Evolutionary conservation across 1,140 invertebrate genomes (phyloP), one percentile per base, ranked within the genome.

Genomic region (Anagrus nilaparvatae): DNA sequence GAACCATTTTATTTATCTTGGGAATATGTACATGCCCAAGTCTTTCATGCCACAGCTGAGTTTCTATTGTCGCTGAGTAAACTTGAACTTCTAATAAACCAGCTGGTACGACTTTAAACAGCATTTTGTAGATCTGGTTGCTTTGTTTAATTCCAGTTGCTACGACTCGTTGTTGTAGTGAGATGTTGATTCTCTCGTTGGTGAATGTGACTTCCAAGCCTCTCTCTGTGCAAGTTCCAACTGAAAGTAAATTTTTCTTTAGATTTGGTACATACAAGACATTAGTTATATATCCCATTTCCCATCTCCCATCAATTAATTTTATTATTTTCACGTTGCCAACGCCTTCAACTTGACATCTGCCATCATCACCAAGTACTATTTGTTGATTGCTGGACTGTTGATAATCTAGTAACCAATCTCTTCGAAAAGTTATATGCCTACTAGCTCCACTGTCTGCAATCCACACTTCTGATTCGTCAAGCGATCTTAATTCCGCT

Each of bases 171-270:
- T 23, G 9, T 2, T 46, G 13, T 4, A 14, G n/a, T 16, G 10
- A 19, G 0, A 50, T 13, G 6, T 37, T 3, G 3, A 45, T 43
- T 5, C 17, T 3, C n/a, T 39, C 31, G 16, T 28, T 12, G 17
- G n/a, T 27, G 14, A 45, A 48, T n/a, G 17, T 0, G 13, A 41
- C 31, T 1, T 27, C 21, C 10, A 30, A 42, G 13, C 31, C 16
- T 25, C 40, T 47, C 9, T 20, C 5, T 1, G 40, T 40, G 9
- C 32, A 45, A 2, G 37, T 31, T 1, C 40, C 39, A n/a, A 47
- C 40, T 38, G 53, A 57, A 31, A 57, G 52, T n/a, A 54, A 27
- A 35, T 53, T 53, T 44, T 38, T 43, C n/a, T 48, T 46, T 16
- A 48, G 16, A 14, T 40, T 41, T 23, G 50, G 47, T 27, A 50